phyloP scores from a whole-genome alignment of 2,888 invertebrate genomes.

The Labia minor region DNA sequence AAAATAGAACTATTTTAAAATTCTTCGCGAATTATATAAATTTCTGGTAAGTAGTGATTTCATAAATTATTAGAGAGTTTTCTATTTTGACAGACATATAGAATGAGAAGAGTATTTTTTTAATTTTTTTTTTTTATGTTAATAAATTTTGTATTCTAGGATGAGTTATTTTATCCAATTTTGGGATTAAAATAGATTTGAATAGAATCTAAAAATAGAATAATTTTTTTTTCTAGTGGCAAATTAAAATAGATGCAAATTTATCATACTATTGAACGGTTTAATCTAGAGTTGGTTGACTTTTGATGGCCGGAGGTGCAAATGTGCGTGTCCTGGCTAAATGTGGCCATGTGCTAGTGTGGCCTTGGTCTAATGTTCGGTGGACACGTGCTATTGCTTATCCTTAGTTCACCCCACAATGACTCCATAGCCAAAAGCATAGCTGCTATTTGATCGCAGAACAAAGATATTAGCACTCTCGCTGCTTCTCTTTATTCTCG shows the following conservation, averaged over 20 bases:
- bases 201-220: too few relatives aligned
- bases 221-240: too few relatives aligned
- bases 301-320: not conserved
- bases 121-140: too few relatives aligned
- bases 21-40: too few relatives aligned
- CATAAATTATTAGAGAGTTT: too few relatives aligned
- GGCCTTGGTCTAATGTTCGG: not conserved
- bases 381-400: not conserved
- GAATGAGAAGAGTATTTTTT: too few relatives aligned
- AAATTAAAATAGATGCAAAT: not conserved
- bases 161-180: too few relatives aligned
- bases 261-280: not conserved
- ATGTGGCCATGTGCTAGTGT: not conserved
- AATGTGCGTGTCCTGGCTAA: constrained; percentile 2
- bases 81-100: too few relatives aligned
- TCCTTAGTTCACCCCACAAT: not conserved
- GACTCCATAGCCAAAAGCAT: not conserved
- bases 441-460: not conserved
- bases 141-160: too few relatives aligned
- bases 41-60: too few relatives aligned
- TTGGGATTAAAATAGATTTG: too few relatives aligned
- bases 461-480: not conserved
- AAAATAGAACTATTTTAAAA: too few relatives aligned
- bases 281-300: not conserved
- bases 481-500: not conserved